A percentile compares a stretch with the other conserved stretches of the same genome.
These are phyloP conservation scores for Sitophilus oryzae DNA, from an alignment of 1,140 invertebrate species.

Conservation along the genomic window DNA sequence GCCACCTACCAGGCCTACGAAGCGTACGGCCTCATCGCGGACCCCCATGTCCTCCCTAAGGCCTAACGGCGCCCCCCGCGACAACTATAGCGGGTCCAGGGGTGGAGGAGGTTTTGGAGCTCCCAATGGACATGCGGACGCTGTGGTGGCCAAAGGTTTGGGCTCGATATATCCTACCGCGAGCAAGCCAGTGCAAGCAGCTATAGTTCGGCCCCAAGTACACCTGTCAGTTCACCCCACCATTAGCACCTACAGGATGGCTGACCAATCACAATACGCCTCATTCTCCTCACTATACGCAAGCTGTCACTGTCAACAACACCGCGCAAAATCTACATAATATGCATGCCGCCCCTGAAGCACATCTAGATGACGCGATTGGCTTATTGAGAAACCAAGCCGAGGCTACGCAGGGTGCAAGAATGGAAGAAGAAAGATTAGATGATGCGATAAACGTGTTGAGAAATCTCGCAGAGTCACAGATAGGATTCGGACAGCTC, in stretches of 20 bases:
- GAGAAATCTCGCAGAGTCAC: slow-evolving; percentile 85
- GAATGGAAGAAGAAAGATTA: slow-evolving; percentile 88
- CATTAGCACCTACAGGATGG: slow-evolving; percentile 58
- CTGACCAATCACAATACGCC: slow-evolving; percentile 47
- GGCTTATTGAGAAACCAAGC: slow-evolving; percentile 80
- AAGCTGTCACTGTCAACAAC: slow-evolving; percentile 46
- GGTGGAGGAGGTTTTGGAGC: slow-evolving; percentile 42
- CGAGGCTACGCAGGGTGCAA: slow-evolving; percentile 69
- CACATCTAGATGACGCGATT: slow-evolving; percentile 83
- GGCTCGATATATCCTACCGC: slow-evolving; percentile 75
- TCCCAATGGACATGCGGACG: slow-evolving; percentile 60
- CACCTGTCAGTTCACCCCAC: slow-evolving; percentile 83
- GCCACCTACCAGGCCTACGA: slow-evolving; percentile 52
- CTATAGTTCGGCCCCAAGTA: slow-evolving; percentile 87
- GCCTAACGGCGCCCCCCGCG: slow-evolving; percentile 51
- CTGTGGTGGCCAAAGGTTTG: slow-evolving; percentile 72
- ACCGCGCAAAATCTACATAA: slow-evolving; percentile 49
- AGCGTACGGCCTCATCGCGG: slow-evolving; percentile 53
- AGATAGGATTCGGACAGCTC: slow-evolving; percentile 46
- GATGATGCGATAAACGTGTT: slow-evolving; percentile 94
- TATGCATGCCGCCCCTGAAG: slow-evolving; percentile 66
- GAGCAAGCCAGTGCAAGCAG: slow-evolving; percentile 83
- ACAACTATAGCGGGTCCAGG: slow-evolving; percentile 47
- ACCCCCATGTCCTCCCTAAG: slow-evolving; percentile 91
- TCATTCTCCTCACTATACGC: slow-evolving; percentile 51